A percentile compares a stretch with the other conserved stretches of the same genome.
Evolutionary conservation across 2,113 vertebrate genomes (phyloP).

Genomic region (Hydropotes inermis): DNA sequence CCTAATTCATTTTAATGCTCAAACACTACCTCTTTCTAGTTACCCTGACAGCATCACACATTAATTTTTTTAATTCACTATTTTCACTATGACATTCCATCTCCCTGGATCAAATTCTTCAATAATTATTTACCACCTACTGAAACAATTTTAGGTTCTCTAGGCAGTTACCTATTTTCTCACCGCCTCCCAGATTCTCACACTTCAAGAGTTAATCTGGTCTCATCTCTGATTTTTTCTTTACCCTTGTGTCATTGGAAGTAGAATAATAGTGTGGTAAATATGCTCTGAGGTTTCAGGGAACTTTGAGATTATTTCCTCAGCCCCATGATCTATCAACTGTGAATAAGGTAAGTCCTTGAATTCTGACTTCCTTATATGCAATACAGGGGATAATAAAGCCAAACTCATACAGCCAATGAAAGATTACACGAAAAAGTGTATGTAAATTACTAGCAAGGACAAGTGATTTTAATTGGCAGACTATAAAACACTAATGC

Average conservation of each 20-base stretch:
- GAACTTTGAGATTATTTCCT: not conserved
- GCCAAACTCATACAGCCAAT: not conserved
- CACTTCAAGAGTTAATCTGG: not conserved
- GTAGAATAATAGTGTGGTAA: not conserved
- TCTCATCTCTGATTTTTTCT: not conserved
- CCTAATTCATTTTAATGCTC: not conserved
- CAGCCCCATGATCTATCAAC: not conserved
- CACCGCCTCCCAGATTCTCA: not conserved
- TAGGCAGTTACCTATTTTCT: not conserved
- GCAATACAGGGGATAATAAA: not conserved
- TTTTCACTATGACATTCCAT: not conserved
- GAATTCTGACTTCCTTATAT: not conserved
- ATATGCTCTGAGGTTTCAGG: not conserved
- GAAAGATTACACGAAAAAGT: not conserved
- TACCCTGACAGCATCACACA: not conserved
- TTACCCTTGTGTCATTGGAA: not conserved
- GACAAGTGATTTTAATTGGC: not conserved
- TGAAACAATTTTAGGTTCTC: not conserved
- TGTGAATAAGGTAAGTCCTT: not conserved
- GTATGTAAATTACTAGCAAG: not conserved
- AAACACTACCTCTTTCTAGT: not conserved
- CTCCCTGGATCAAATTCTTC: not conserved
- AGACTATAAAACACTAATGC: not conserved
- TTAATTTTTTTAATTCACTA: not conserved
- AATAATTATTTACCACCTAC: not conserved